Evolutionary conservation across 2,113 vertebrate species (phyloP).

Genomic region (Melanostigma gelatinosum): DNA sequence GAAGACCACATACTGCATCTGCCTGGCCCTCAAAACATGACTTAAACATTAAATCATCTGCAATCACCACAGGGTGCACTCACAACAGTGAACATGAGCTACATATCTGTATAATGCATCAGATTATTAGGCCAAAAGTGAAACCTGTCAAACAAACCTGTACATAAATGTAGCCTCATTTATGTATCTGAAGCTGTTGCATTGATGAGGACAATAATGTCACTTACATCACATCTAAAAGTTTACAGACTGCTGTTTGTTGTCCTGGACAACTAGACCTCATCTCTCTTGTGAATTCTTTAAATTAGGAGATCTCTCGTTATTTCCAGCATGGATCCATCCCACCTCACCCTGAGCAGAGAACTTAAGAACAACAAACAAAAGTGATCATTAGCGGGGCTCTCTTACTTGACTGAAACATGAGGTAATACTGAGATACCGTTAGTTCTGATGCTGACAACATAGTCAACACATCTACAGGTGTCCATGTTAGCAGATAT

Average conservation of each 20-base stretch:
- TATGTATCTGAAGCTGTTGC: neutral
- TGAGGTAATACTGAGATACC: neutral
- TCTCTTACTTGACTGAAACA: neutral
- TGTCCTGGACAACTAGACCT: neutral
- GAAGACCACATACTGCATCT: neutral
- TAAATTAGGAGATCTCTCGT: neutral
- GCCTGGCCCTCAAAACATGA: neutral
- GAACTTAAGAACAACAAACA: neutral
- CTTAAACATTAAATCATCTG: neutral
- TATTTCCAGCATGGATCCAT: neutral
- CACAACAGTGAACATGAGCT: neutral
- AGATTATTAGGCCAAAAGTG: neutral
- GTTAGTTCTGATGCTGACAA: neutral
- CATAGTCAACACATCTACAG: constrained; percentile 19
- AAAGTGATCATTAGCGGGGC: neutral
- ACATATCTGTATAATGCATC: neutral
- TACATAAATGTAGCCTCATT: neutral
- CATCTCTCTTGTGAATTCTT: neutral
- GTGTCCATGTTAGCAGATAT: constrained; percentile 4
- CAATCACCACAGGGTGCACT: neutral
- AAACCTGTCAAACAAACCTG: neutral
- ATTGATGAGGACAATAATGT: neutral
- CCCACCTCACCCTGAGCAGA: neutral
- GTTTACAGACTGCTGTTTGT: neutral
- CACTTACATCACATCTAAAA: neutral